These are phyloP conservation scores for Trilocha varians DNA, from an alignment of 2,888 invertebrate genomes.

Conservation along the genomic window DNA sequence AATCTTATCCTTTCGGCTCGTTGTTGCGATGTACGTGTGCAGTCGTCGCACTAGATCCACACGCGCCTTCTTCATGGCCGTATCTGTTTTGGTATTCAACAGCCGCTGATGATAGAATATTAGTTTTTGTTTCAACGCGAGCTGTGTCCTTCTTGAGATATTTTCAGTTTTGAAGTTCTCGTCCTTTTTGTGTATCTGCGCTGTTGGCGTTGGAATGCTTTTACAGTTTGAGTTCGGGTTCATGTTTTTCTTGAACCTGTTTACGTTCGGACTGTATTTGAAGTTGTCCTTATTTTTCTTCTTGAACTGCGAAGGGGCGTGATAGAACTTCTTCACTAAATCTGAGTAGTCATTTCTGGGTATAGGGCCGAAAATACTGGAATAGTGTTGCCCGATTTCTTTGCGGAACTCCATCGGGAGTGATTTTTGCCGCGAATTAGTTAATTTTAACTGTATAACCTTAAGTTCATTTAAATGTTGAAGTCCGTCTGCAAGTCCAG, in stretches of 20 bases:
- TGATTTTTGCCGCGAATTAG: constrained; percentile 32
- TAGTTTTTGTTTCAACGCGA: constrained; percentile 25
- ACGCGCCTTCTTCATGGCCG: constrained; percentile 30
- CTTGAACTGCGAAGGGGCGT: constrained; percentile 16
- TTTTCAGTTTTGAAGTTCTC: constrained; percentile 2
- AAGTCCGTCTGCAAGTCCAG: constrained; percentile 68
- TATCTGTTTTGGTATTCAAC: constrained; percentile 21
- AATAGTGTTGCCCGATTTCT: constrained; percentile 66
- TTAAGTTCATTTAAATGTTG: constrained; percentile 56
- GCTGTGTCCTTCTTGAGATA: constrained; percentile 7
- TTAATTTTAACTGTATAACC: constrained; percentile 39
- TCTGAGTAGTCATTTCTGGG: constrained; percentile 53
- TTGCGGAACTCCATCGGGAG: constrained; percentile 52
- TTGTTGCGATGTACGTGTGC: constrained; percentile 27
- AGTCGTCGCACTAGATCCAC: constrained; percentile 30
- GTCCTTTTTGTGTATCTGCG: constrained; percentile 12
- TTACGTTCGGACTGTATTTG: constrained; percentile 22
- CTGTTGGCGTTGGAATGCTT: constrained; percentile 24
- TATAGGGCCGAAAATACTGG: constrained; percentile 61
- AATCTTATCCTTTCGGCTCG: constrained; percentile 25
- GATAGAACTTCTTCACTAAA: constrained; percentile 40
- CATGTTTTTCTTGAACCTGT: constrained; percentile 20
- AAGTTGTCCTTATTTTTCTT: constrained; percentile 28
- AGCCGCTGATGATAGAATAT: constrained; percentile 32
- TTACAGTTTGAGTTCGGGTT: no score